phyloP scores from a whole-genome alignment of 2,888 invertebrate species.

The Drosophila suboccidentalis region DNA sequence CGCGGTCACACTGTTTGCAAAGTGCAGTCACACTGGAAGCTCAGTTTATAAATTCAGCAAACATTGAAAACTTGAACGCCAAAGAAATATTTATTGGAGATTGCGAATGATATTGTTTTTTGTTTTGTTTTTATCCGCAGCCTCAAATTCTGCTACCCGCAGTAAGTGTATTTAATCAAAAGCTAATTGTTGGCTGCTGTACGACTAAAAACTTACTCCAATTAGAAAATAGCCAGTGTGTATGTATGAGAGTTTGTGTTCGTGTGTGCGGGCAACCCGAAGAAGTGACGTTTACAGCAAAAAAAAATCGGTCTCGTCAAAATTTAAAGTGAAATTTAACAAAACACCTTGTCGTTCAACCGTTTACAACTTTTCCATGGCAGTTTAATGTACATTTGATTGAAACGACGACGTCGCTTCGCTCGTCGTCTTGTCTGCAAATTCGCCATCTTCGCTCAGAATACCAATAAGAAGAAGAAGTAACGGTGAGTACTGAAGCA shows the following conservation, averaged over 20 bases:
- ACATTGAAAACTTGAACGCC: conserved; percentile 46
- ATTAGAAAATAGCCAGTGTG: conserved; percentile 42
- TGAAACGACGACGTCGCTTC: conserved; percentile 49
- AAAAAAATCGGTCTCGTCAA: conserved; percentile 61
- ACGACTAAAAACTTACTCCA: conserved; percentile 28
- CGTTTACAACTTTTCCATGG: conserved; percentile 38
- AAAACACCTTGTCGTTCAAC: conserved; percentile 32
- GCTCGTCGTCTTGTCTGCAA: conserved; percentile 42
- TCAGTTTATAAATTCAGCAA: conserved; percentile 64
- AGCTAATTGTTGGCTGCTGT: conserved; percentile 25
- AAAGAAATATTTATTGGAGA: conserved; percentile 36
- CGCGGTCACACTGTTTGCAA: conserved; percentile 35
- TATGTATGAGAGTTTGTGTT: conserved; percentile 27
- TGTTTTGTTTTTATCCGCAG: conserved; percentile 49
- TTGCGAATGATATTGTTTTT: conserved; percentile 49
- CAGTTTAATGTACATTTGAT: conserved; percentile 38
- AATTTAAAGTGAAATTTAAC: conserved; percentile 59
- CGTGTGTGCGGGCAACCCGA: conserved; percentile 50
- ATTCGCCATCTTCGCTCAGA: conserved; percentile 56
- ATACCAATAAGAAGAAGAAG: conserved; percentile 48
- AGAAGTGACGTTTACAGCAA: conserved; percentile 74
- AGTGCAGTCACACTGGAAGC: conserved; percentile 57
- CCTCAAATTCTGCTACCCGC: conserved; percentile 10
- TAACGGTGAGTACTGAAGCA: conserved; percentile 57
- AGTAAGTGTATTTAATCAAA: conserved; percentile 31